Evolutionary conservation across 37 sponge, comb jelly and placozoan genomes (phyloP).

Genomic region (Cliona cf. orientalis): DNA sequence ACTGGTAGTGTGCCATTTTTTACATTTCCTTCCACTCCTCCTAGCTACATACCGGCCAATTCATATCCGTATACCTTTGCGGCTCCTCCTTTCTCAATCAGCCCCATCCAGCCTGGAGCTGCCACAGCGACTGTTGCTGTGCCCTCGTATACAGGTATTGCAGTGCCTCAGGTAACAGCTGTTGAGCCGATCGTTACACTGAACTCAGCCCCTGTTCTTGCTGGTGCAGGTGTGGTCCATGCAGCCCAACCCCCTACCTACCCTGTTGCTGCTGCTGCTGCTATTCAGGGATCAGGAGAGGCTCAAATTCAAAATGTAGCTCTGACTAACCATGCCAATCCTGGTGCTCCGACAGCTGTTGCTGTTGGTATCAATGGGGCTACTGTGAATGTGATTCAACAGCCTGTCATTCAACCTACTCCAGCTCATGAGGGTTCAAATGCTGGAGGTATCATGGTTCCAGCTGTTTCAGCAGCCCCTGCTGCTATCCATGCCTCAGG

Average conservation of each 20-base stretch:
- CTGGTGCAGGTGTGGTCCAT: too few species aligned
- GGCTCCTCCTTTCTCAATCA: constrained; percentile 57
- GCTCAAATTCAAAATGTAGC: constrained; percentile 26
- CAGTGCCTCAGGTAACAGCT: constrained; percentile 42
- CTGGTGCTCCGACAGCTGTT: too few species aligned
- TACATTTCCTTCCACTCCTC: constrained; percentile 77
- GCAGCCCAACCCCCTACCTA: too few species aligned
- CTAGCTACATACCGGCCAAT: constrained; percentile 68
- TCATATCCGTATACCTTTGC: constrained; percentile 83
- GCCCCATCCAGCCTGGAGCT: constrained; percentile 22
- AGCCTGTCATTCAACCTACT: constrained; percentile 11
- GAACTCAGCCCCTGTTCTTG: not conserved
- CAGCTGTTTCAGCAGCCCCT: constrained; percentile 3
- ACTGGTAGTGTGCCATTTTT: constrained; percentile 66
- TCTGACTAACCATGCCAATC: constrained; percentile 1
- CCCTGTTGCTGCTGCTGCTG: not conserved
- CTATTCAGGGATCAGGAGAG: not conserved
- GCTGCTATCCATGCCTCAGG: not conserved
- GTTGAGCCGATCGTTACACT: not conserved
- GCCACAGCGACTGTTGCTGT: constrained; percentile 29
- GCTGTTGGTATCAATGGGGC: not conserved
- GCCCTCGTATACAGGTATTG: constrained; percentile 41
- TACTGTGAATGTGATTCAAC: constrained; percentile 27
- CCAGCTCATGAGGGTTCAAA: not conserved
- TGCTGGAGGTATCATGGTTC: not conserved